phyloP scores from a whole-genome alignment of 2,113 vertebrate species.

The Bungarus multicinctus region DNA sequence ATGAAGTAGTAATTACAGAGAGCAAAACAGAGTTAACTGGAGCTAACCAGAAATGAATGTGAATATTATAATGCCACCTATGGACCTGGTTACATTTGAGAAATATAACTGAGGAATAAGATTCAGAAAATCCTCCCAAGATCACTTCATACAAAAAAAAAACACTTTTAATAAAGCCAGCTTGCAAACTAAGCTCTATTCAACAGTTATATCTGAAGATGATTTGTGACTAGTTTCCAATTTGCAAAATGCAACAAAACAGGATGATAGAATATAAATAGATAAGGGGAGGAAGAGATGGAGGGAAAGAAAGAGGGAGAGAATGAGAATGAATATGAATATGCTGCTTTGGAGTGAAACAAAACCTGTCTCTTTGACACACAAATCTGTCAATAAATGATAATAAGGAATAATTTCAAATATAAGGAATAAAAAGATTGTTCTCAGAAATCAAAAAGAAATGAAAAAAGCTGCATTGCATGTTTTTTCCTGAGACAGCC shows the following conservation, averaged over 20 bases:
- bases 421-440: constrained; percentile 14
- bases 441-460: neutral
- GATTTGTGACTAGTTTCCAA: neutral
- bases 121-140: neutral
- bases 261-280: neutral
- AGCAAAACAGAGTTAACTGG: neutral
- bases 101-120: neutral
- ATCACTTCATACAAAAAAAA: neutral
- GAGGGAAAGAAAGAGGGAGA: neutral
- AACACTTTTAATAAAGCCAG: neutral
- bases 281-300: too few species aligned
- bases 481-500: neutral
- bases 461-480: constrained; percentile 29
- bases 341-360: neutral
- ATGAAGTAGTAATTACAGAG: neutral
- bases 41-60: neutral
- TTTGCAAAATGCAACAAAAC: neutral
- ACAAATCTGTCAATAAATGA: neutral
- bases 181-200: neutral
- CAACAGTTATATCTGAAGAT: neutral
- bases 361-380: neutral
- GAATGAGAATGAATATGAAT: too few species aligned
- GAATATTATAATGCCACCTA: neutral
- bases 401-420: constrained; percentile 18
- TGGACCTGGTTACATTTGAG: neutral